Percentiles rank a stretch among this genome's conserved stretches.
These are phyloP conservation scores for Microplitis mediator DNA, from an alignment of 1,140 invertebrate species.

Conservation along the genomic window DNA sequence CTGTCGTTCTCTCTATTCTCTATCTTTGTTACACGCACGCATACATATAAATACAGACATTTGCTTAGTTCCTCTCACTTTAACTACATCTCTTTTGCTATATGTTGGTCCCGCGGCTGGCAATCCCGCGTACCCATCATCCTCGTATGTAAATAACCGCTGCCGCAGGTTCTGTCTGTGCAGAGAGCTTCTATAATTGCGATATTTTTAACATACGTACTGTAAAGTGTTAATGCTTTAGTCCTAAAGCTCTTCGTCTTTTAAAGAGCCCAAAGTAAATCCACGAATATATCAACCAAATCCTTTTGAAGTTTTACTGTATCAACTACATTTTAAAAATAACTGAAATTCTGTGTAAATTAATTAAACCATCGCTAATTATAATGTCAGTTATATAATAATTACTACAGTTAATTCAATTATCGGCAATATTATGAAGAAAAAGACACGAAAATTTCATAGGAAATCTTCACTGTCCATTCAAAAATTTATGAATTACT, in stretches of 20 bases:
- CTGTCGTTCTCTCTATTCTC: conserved; percentile 38
- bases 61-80: conserved; percentile 2
- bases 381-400: too few species aligned
- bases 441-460: too few species aligned
- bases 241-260: conserved; percentile 5
- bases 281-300: neutral
- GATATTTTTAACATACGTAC: conserved; percentile 44
- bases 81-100: conserved; percentile 12
- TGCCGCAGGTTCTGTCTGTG: conserved; percentile 48
- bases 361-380: too few species aligned
- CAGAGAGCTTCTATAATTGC: conserved; percentile 41
- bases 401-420: too few species aligned
- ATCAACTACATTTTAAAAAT: neutral
- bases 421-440: too few species aligned
- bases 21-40: conserved; percentile 31
- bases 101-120: conserved; percentile 29
- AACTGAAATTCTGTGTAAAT: too few species aligned
- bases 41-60: conserved; percentile 12
- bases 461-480: too few species aligned
- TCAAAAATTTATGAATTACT: too few species aligned
- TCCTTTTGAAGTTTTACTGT: neutral
- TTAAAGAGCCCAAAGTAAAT: neutral
- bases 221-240: conserved; percentile 29
- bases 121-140: conserved; percentile 35
- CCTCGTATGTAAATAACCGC: conserved; percentile 59